These are phyloP conservation scores for Pissodes strobi DNA, from an alignment of 1,140 invertebrate genomes.

Conservation along the genomic window DNA sequence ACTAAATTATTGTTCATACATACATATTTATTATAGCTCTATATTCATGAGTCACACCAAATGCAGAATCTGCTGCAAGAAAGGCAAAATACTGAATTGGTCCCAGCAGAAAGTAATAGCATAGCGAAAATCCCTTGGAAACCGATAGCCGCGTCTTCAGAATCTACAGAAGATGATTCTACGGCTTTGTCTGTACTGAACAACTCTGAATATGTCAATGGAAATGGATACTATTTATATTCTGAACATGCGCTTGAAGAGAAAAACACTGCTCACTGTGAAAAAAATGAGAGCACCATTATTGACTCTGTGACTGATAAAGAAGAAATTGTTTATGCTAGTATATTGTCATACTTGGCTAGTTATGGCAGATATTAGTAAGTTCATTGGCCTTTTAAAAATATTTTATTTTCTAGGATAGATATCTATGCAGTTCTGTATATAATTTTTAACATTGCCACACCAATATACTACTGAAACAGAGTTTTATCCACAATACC, in stretches of 20 bases:
- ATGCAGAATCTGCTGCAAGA: slow-evolving; percentile 51
- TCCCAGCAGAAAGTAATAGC: slow-evolving; percentile 51
- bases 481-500: too few relatives aligned
- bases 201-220: slow-evolving; percentile 72
- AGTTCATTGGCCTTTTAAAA: slow-evolving; percentile 22
- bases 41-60: slow-evolving; percentile 72
- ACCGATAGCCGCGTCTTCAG: slow-evolving; percentile 61
- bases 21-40: slow-evolving; percentile 60
- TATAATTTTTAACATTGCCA: too few relatives aligned
- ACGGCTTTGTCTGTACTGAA: slow-evolving; percentile 71
- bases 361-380: slow-evolving; percentile 21
- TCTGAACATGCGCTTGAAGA: slow-evolving; percentile 54
- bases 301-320: slow-evolving; percentile 16
- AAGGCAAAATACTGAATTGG: slow-evolving; percentile 39
- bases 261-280: slow-evolving; percentile 43
- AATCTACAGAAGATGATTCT: slow-evolving; percentile 46
- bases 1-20: slow-evolving; percentile 2
- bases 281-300: slow-evolving; percentile 46
- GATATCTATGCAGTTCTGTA: neutral
- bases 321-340: slow-evolving; percentile 2
- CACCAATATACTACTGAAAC: too few relatives aligned
- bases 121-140: slow-evolving; percentile 70
- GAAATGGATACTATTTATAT: slow-evolving; percentile 71
- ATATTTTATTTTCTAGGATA: neutral
- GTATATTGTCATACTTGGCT: neutral